Conservation (phyloP, 2,113 vertebrate genomes). For the Cettia cetti region DNA sequence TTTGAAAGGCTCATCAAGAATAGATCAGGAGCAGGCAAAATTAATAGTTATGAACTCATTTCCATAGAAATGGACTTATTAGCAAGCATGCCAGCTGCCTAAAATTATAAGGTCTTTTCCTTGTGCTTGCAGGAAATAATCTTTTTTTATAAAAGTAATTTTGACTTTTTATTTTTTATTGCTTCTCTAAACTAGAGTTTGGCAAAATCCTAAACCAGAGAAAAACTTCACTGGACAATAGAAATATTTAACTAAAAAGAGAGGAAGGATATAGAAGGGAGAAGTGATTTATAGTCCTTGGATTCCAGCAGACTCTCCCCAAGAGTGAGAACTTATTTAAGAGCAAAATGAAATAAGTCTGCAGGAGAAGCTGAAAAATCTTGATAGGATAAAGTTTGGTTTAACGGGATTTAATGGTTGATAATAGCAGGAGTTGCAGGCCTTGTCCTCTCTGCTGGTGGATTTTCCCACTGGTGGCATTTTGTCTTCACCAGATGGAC, state of each 20-base stretch:
- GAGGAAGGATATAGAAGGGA: not conserved
- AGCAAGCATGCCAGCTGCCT: conserved; percentile 59
- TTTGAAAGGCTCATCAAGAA: conserved; percentile 71
- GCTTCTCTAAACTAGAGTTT: not conserved
- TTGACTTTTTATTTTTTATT: conserved; percentile 32
- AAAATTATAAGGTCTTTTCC: conserved; percentile 61
- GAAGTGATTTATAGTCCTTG: not conserved
- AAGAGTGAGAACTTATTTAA: not conserved
- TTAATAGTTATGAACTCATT: conserved; percentile 70
- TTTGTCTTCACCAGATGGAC: not conserved
- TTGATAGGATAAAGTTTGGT: not conserved
- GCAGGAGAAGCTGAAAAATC: not conserved
- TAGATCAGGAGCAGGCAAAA: conserved; percentile 67
- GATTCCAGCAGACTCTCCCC: conserved; percentile 4
- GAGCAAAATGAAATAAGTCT: conserved; percentile 7
- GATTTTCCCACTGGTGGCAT: not conserved
- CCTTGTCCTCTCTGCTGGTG: not conserved
- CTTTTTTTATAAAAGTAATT: conserved; percentile 50
- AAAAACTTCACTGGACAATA: not conserved
- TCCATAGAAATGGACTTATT: conserved; percentile 72
- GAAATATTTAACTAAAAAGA: not conserved
- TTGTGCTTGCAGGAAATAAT: conserved; percentile 59
- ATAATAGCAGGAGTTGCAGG: not conserved
- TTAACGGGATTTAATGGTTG: not conserved
- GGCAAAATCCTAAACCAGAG: not conserved